Percentiles rank a stretch among this genome's conserved stretches.
phyloP scores from a whole-genome alignment of 2,888 invertebrate species.

The Marronus borbonicus region DNA sequence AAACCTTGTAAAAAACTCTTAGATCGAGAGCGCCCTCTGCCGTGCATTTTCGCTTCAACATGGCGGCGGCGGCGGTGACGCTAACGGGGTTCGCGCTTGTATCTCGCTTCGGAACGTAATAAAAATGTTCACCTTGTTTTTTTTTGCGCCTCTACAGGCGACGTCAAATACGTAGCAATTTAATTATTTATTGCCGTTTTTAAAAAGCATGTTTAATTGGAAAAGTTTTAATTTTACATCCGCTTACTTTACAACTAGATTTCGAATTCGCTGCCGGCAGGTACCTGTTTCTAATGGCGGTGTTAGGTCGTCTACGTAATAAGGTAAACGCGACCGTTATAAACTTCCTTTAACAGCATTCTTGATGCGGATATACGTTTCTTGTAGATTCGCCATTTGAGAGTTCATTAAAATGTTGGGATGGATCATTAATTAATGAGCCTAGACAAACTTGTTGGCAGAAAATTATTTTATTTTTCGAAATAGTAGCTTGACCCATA shows the following conservation, averaged over 20 bases:
- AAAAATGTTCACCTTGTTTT: slow-evolving; percentile 36
- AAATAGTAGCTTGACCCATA: too few relatives aligned
- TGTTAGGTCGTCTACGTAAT: too few relatives aligned
- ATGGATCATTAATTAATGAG: too few relatives aligned
- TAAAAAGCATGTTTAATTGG: slow-evolving; percentile 38
- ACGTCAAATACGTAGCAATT: slow-evolving; percentile 14
- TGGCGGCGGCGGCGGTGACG: neutral
- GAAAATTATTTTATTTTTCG: too few relatives aligned
- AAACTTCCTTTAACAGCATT: too few relatives aligned
- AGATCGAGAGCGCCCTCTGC: slow-evolving; percentile 30
- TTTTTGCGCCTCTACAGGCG: neutral
- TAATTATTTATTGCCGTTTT: slow-evolving; percentile 33
- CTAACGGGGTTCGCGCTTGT: neutral
- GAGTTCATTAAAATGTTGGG: too few relatives aligned
- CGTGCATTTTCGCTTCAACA: slow-evolving; percentile 1
- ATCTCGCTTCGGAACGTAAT: slow-evolving; percentile 24
- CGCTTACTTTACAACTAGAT: slow-evolving; percentile 24
- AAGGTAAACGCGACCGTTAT: too few relatives aligned
- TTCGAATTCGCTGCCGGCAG: neutral
- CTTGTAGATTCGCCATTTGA: too few relatives aligned
- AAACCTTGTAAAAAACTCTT: slow-evolving; percentile 52
- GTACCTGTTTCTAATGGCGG: too few relatives aligned
- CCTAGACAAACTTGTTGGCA: too few relatives aligned
- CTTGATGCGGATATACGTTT: too few relatives aligned
- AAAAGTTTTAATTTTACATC: slow-evolving; percentile 39